Evolutionary conservation across 2,888 invertebrate genomes (phyloP).

Genomic region (Idaea dimidiata): DNA sequence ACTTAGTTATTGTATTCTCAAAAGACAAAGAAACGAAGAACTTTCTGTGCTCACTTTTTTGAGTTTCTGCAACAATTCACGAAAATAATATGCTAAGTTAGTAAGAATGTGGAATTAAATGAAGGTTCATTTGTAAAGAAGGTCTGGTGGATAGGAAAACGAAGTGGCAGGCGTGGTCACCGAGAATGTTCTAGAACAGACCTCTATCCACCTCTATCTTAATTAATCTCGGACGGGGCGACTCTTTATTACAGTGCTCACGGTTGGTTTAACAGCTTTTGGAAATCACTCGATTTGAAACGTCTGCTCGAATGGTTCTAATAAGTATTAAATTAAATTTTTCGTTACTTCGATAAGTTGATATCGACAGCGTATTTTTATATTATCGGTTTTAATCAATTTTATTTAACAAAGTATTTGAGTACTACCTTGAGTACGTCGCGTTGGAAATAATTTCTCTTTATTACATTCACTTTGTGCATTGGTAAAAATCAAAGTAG

Average conservation of each 20-base stretch:
- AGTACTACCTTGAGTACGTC: not conserved
- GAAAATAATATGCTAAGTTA: not conserved
- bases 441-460: not conserved
- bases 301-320: slow-evolving; percentile 45
- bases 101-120: not conserved
- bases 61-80: not conserved
- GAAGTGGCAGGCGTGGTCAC: slow-evolving; percentile 53
- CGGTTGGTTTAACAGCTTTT: slow-evolving; percentile 62
- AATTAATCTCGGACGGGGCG: slow-evolving; percentile 61
- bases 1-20: not conserved
- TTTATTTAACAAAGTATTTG: not conserved
- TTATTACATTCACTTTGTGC: too few relatives aligned
- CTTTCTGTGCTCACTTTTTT: not conserved
- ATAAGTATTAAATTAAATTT: slow-evolving; percentile 21
- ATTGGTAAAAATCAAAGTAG: too few relatives aligned
- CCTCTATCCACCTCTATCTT: slow-evolving; percentile 65
- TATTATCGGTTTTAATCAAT: not conserved
- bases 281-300: slow-evolving; percentile 60
- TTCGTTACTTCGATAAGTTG: slow-evolving; percentile 7
- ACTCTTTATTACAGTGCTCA: slow-evolving; percentile 68
- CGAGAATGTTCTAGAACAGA: slow-evolving; percentile 47
- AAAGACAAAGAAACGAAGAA: not conserved
- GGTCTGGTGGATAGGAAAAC: slow-evolving; percentile 38
- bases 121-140: slow-evolving; percentile 4
- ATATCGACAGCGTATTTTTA: not conserved